Evolutionary conservation across 2,797 vertebrate genomes (phyloP).

Genomic region (Notamacropus eugenii): DNA sequence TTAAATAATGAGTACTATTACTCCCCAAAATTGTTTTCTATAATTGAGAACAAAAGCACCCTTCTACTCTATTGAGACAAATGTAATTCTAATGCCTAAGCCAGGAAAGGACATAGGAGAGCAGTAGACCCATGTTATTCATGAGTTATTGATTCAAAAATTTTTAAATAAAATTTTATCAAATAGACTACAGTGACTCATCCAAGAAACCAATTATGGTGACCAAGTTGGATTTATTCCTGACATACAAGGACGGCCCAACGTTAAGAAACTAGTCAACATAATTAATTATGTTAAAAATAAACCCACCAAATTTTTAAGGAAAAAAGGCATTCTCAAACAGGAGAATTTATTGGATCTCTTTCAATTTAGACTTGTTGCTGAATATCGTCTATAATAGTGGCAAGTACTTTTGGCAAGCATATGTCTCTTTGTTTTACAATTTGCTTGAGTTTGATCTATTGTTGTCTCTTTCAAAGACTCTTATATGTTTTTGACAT

Average conservation of each 20-base stretch:
- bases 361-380: not conserved
- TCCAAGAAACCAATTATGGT: not conserved
- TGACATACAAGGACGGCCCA: not conserved
- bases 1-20: not conserved
- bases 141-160: not conserved
- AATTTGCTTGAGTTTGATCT: not conserved
- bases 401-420: not conserved
- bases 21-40: not conserved
- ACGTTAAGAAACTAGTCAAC: not conserved
- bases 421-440: not conserved
- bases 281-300: not conserved
- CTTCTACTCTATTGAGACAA: not conserved
- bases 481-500: not conserved
- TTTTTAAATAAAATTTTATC: not conserved
- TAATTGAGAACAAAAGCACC: not conserved
- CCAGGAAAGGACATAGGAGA: not conserved
- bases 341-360: not conserved
- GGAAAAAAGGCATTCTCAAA: not conserved
- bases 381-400: not conserved
- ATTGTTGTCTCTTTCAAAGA: not conserved
- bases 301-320: not conserved
- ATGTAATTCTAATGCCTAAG: not conserved
- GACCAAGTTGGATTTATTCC: not conserved
- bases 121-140: not conserved
- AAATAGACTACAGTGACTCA: not conserved